A percentile compares a stretch with the other conserved stretches of the same genome.
Conservation (phyloP, 2,888 invertebrate species). For the Heteromurus nitidus region DNA sequence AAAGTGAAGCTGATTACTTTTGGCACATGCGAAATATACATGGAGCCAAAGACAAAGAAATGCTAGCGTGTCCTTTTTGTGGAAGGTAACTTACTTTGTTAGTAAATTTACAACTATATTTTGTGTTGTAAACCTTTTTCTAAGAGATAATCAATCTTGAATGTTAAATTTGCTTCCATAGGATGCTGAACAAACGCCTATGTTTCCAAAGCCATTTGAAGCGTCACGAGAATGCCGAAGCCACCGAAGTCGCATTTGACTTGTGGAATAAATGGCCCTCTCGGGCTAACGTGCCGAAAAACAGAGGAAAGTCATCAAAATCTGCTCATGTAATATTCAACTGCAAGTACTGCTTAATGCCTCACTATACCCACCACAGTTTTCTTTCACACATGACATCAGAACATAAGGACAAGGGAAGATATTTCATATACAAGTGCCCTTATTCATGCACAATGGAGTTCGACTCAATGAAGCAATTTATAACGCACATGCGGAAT, state of each 20-base stretch:
- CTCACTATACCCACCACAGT: conserved; percentile 17
- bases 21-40: conserved; percentile 46
- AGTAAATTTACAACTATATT: not conserved
- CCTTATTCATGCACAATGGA: conserved; percentile 15
- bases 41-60: conserved; percentile 10
- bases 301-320: not conserved
- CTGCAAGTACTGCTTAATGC: conserved; percentile 49
- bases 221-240: conserved; percentile 43
- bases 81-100: conserved; percentile 18
- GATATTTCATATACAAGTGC: conserved; percentile 5
- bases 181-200: conserved; percentile 34
- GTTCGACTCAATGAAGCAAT: conserved; percentile 24
- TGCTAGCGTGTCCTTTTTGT: conserved; percentile 30
- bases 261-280: conserved; percentile 42
- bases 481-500: conserved; percentile 14
- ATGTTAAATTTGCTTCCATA: too few relatives aligned
- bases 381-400: conserved; percentile 32
- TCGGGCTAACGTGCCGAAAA: not conserved
- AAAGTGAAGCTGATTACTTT: not conserved
- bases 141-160: too few relatives aligned
- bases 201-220: conserved; percentile 33
- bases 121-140: too few relatives aligned
- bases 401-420: conserved; percentile 27
- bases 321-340: not conserved
- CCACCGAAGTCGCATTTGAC: conserved; percentile 27